Conservation (phyloP, 2,888 invertebrate genomes). For the Hyppa rectilinea region DNA sequence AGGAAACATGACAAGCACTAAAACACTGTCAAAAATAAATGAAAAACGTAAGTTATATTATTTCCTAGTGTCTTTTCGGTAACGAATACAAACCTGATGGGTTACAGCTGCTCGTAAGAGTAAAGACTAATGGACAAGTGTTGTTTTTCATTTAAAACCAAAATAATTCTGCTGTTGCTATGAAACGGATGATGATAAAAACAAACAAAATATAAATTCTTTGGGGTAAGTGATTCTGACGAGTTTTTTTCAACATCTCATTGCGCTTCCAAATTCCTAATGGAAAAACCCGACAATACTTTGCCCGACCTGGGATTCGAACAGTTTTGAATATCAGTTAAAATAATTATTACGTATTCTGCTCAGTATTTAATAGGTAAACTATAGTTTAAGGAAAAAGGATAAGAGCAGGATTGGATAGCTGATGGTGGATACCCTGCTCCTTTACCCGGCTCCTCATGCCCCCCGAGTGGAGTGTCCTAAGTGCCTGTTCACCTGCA, state of each 20-base stretch:
- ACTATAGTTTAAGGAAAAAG: not conserved
- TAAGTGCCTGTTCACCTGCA: too few relatives aligned
- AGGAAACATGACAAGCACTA: slow-evolving; percentile 1
- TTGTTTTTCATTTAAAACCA: slow-evolving; percentile 51
- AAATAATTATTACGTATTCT: not conserved
- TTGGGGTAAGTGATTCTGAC: not conserved
- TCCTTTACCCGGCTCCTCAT: too few relatives aligned
- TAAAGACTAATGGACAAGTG: slow-evolving; percentile 48
- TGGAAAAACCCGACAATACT: too few relatives aligned
- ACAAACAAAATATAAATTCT: not conserved
- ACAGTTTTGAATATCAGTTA: too few relatives aligned
- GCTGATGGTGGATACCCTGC: too few relatives aligned
- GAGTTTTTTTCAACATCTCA: too few relatives aligned
- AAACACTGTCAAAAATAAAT: slow-evolving; percentile 28
- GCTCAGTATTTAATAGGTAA: not conserved
- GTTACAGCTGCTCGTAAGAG: slow-evolving; percentile 39
- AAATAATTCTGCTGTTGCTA: slow-evolving; percentile 32
- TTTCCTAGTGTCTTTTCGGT: slow-evolving; percentile 10
- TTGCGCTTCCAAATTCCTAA: too few relatives aligned
- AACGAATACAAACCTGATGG: slow-evolving; percentile 18
- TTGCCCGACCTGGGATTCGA: too few relatives aligned
- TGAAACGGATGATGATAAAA: slow-evolving; percentile 2
- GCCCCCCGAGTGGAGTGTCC: too few relatives aligned
- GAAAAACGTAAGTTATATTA: not conserved
- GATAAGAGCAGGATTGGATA: too few relatives aligned